Conservation (phyloP, 2,888 invertebrate species). For the Pseudoips prasinana region DNA sequence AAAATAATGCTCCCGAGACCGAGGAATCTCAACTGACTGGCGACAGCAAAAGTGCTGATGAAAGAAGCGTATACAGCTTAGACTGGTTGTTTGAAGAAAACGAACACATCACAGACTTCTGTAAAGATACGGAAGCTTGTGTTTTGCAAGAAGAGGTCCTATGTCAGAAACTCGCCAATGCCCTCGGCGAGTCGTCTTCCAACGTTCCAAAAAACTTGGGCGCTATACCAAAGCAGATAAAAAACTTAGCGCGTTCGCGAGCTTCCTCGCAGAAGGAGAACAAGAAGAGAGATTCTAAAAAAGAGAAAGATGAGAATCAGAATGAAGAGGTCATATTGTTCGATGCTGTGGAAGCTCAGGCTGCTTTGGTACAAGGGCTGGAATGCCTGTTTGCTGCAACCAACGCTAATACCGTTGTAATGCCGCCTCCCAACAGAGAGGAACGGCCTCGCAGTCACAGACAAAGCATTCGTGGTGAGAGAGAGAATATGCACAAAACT, state of each 20-base stretch:
- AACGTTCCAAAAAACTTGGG: constrained; percentile 85
- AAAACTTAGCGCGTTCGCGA: constrained; percentile 78
- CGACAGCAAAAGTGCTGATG: constrained; percentile 69
- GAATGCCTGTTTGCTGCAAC: constrained; percentile 77
- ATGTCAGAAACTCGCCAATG: constrained; percentile 57
- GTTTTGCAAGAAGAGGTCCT: constrained; percentile 51
- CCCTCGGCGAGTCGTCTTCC: constrained; percentile 69
- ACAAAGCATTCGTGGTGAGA: constrained; percentile 69
- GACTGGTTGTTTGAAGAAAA: constrained; percentile 76
- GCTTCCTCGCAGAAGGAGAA: constrained; percentile 82
- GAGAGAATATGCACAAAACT: constrained; percentile 67
- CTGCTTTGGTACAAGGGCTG: constrained; percentile 79
- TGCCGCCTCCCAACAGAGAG: constrained; percentile 68
- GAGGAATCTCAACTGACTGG: constrained; percentile 62
- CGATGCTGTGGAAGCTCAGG: constrained; percentile 79
- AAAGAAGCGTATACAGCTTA: constrained; percentile 70
- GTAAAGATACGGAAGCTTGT: constrained; percentile 46
- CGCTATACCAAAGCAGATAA: constrained; percentile 86
- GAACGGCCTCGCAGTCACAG: constrained; percentile 62
- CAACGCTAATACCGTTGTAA: constrained; percentile 74
- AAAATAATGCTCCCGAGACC: constrained; percentile 47
- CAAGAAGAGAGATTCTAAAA: constrained; percentile 74
- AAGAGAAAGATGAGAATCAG: constrained; percentile 69
- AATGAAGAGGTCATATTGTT: constrained; percentile 67
- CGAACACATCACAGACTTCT: constrained; percentile 37